Evolutionary conservation across 2,797 vertebrate species (phyloP).

Genomic region (Enteromius fasciolatus): DNA sequence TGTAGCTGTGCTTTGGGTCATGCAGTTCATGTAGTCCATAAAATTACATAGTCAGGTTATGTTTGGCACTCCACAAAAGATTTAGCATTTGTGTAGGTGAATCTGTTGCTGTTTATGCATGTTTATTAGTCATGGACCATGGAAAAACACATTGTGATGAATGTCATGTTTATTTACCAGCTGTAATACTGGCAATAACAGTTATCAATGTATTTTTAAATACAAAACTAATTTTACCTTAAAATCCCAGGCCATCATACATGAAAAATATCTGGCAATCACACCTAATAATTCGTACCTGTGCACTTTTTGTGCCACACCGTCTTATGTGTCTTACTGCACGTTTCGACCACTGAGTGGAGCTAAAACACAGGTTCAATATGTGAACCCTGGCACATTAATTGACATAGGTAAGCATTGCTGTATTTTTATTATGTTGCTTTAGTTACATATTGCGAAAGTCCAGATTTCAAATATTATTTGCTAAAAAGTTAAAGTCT

Average conservation of each 20-base stretch:
- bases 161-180: background rate
- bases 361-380: too few species aligned
- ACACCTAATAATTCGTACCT: too few species aligned
- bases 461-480: too few species aligned
- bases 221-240: background rate
- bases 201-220: background rate
- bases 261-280: background rate
- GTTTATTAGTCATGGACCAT: background rate
- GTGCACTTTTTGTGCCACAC: too few species aligned
- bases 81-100: background rate
- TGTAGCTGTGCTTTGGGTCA: background rate
- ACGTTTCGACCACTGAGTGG: too few species aligned
- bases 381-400: too few species aligned
- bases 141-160: background rate
- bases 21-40: background rate
- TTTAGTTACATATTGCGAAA: too few species aligned
- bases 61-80: background rate
- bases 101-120: background rate
- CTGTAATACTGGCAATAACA: background rate
- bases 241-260: background rate
- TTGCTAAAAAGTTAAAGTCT: too few species aligned
- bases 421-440: too few species aligned
- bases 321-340: too few species aligned
- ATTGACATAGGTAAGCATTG: too few species aligned
- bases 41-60: conserved; percentile 4